Evolutionary conservation across 2,113 vertebrate species (phyloP), one percentile per base, ranked within the genome.

Genomic region (Rhabdornis inornatus): DNA sequence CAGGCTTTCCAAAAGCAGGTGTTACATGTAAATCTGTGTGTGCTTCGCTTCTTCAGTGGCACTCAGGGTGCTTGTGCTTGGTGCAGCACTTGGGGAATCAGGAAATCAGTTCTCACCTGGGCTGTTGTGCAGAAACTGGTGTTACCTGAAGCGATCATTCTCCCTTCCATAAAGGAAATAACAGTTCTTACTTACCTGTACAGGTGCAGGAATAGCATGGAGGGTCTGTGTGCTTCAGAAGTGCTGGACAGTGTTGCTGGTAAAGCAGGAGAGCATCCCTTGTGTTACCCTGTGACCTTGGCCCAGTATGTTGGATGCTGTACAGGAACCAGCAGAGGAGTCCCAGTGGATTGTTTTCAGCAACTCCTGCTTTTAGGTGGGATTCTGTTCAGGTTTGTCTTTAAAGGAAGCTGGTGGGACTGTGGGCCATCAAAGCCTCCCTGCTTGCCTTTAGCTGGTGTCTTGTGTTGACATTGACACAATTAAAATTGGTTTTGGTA

Each of bases 21-120:
- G 45, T 5, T 16, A 6, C 0, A 0, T 8, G 17, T 9, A 17
- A 24, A 10, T 53, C 49, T 7, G 1, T 0, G 6, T 25, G 42
- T 22, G 5, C 39, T 27, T 37, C 35, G 13, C 49, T 45, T 16
- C 14, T 76, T 15, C 0, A 0, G 21, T 16, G 55, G 31, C 2
- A 1, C 35, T 31, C 6, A 3, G 40, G 59, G 39, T 25, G 35
- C 33, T 24, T 14, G 56, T 12, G 3, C 60, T 56, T 27, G 50
- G 6, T 25, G 11, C n/a, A 35, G 65, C n/a, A 0, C 56, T n/a
- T 22, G 28, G 21, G 45, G 19, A 30, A 3, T 21, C 13, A 2
- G 37, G 69, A 53, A 30, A 11, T n/a, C 15, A 1, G 5, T 45
- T 60, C 44, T 84, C 22, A 15, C 28, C 27, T 8, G 61, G 33